A percentile compares a stretch with the other conserved stretches of the same genome.
These are phyloP conservation scores for Adelges cooleyi DNA, from an alignment of 1,140 invertebrate genomes.

Conservation along the genomic window DNA sequence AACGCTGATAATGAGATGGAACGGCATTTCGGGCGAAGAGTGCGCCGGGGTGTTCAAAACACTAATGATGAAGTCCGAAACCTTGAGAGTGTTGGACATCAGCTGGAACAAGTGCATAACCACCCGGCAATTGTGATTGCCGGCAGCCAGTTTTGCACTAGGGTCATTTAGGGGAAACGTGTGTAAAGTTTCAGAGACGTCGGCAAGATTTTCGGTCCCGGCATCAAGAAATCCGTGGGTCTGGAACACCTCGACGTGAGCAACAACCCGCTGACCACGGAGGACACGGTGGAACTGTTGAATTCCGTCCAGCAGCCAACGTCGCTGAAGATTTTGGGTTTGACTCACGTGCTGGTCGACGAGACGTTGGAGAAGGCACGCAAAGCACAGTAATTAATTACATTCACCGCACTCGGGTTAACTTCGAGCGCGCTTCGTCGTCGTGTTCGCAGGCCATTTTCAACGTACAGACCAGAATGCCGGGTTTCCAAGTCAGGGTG, in stretches of 20 bases:
- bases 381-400: too few species aligned
- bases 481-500: background rate
- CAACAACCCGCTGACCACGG: background rate
- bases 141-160: background rate
- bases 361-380: background rate
- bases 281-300: background rate
- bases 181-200: background rate
- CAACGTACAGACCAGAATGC: background rate
- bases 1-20: background rate
- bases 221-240: background rate
- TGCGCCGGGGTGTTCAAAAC: background rate
- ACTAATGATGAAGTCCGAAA: background rate
- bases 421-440: too few species aligned
- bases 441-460: background rate
- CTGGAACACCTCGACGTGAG: background rate
- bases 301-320: background rate
- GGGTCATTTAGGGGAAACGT: background rate
- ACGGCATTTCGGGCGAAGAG: background rate
- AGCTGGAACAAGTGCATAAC: slow-evolving; percentile 2
- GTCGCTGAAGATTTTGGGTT: background rate
- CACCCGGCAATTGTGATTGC: background rate
- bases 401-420: too few species aligned
- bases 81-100: background rate
- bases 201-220: slow-evolving; percentile 1
- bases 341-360: background rate